Base-by-base conservation (phyloP, 2,888 invertebrate genomes). In the Calameuta filiformis region DNA sequence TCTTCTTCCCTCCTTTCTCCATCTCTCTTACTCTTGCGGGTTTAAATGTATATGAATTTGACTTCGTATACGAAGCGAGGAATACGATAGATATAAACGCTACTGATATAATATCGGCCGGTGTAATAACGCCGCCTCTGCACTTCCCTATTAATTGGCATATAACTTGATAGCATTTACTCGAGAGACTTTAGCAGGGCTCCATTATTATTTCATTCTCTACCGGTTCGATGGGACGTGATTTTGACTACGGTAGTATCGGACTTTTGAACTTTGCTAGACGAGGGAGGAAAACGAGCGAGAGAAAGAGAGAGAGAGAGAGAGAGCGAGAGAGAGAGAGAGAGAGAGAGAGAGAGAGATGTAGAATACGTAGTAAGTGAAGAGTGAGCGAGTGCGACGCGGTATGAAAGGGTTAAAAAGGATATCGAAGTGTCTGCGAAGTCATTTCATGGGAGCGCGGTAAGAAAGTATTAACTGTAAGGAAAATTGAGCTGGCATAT, bases 91-190 rank as follows among this genome's bases (percentile, higher is more conserved):
- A 56, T 56, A 23, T 9, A 56, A 23, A 56, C 23, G 23, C 56
- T 23, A 33, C 71, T 71, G 31, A 34, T 71, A 71, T 71, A 33
- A 33, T 71, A 33, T 33, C 34, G 71, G 71, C 71, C 12, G 71
- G 31, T 71, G 33, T 71, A 71, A 71, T 31, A 33, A 31, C 6
- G 31, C 35, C 86, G 85, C 87, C 86, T 83, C 86, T 85, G 87
- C 84, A 87, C 88, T 88, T 88, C 87, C 87, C 87, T 87, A 87
- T 88, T 88, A 87, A 88, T 88, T 87, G 87, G 84, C 78, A 79
- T 79, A 71, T 34, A 33, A 71, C 71, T 23, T 23, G 56, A 56
- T 23, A 56, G 56, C 56, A 56, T 56, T 56, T 56, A 56, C 56
- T 56, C 9, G 23, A 15, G 56, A 56, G 56, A 56, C 56, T 56